Conservation (phyloP, 2,113 vertebrate species). For the Indicator maculatus region DNA sequence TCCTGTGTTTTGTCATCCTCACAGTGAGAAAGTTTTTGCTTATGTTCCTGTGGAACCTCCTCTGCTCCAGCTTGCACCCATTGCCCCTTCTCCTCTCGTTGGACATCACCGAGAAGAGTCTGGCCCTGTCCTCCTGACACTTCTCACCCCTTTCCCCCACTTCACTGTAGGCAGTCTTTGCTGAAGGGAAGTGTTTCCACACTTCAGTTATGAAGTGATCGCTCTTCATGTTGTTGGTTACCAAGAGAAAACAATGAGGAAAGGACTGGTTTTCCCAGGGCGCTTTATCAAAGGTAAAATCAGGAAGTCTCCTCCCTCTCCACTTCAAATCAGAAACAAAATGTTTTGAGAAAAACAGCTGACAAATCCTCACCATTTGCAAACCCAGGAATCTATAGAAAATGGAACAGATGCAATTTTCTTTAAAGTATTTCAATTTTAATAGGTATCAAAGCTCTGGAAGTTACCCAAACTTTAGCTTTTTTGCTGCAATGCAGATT, state of each 20-base stretch:
- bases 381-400: background rate
- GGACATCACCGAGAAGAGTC: too few species aligned
- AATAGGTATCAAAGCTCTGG: background rate
- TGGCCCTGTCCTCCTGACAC: too few species aligned
- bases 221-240: background rate
- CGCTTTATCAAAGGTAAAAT: background rate
- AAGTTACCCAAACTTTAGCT: background rate
- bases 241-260: background rate
- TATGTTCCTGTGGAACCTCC: too few species aligned
- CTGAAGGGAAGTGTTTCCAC: background rate
- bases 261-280: background rate
- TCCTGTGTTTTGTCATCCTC: too few species aligned
- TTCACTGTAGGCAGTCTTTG: background rate
- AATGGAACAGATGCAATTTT: background rate
- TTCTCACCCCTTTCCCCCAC: background rate
- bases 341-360: background rate
- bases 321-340: background rate
- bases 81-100: too few species aligned
- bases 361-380: background rate
- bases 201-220: background rate
- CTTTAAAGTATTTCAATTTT: background rate
- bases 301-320: background rate
- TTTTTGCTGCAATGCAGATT: slow-evolving; percentile 14
- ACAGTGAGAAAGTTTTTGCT: too few species aligned
- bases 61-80: too few species aligned